A percentile compares a stretch with the other conserved stretches of the same genome.
phyloP scores from a whole-genome alignment of 2,113 vertebrate genomes.

The Actenoides lindsayi region DNA sequence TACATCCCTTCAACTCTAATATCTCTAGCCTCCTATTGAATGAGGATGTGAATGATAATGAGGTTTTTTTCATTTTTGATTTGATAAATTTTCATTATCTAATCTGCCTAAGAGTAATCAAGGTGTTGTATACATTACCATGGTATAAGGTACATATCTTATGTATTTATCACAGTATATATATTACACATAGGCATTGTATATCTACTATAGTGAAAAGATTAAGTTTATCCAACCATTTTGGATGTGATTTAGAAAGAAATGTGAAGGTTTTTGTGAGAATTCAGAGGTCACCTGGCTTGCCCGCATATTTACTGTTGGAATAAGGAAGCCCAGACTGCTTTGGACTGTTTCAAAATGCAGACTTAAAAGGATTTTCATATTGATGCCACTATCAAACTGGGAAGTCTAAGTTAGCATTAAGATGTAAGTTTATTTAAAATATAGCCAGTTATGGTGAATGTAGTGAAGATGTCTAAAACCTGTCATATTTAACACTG shows the following conservation, averaged over 20 bases:
- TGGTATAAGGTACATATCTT: neutral
- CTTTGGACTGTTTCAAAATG: neutral
- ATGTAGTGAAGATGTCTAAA: neutral
- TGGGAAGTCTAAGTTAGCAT: neutral
- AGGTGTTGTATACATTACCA: neutral
- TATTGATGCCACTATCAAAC: neutral
- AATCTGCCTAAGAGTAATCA: neutral
- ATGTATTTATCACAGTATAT: neutral
- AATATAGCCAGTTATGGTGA: neutral
- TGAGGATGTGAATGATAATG: neutral
- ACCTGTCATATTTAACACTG: neutral
- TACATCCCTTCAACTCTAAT: neutral
- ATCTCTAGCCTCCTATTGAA: neutral
- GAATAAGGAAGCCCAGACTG: neutral
- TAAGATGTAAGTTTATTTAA: neutral
- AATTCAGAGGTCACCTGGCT: neutral
- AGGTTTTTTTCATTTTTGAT: neutral
- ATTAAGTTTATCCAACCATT: neutral
- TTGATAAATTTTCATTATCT: neutral
- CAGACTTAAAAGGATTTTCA: neutral
- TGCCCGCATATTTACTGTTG: neutral
- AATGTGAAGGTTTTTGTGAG: neutral
- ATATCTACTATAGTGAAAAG: neutral
- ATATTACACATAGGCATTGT: neutral
- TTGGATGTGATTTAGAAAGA: neutral